Evolutionary conservation across 2,888 invertebrate species (phyloP), one percentile per base, ranked within the genome.

Genomic region (Amorpha juglandis): DNA sequence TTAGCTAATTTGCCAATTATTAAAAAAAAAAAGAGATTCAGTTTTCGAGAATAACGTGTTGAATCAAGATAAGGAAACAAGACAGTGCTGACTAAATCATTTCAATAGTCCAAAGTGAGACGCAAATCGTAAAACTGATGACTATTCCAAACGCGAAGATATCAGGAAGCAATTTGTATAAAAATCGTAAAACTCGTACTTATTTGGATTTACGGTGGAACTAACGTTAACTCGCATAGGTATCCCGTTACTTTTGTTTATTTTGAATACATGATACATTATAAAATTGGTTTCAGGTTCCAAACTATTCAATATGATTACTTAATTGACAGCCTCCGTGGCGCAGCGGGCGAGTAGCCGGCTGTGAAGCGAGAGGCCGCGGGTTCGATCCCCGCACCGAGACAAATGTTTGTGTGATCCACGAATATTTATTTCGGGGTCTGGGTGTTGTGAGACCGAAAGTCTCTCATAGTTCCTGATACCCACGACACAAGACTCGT

Each of bases 31-130:
- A 8, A 9, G 14, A 14, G 6, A 45, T 45, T 2, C 0, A 1
- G 45, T 45, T 45, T 45, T 12, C 45, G 14, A 14, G 45, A 11
- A 72, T 76, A 75, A 80, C 71, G 79, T 81, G 78, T 58, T 75
- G 79, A 77, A 70, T 66, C 62, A 27, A 72, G 80, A 81, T 79
- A 81, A 80, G 77, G 70, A 71, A 78, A 76, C 73, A 75, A 73
- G 74, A 77, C 78, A 79, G 80, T 77, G 81, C 81, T 81, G 78
- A 74, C 74, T 76, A 71, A 68, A 77, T 78, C 77, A 67, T 73
- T 75, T 69, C 68, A 16, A 19, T 19, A 16, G 35, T 35, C 11
- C 6, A 1, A 58, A 58, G 68, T 65, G 70, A 69, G 68, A 70
- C 65, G 58, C 48, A 67, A 69, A 70, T 70, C 71, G 71, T 76